Conservation (phyloP, 2,113 vertebrate species). For the Rafetus swinhoei region DNA sequence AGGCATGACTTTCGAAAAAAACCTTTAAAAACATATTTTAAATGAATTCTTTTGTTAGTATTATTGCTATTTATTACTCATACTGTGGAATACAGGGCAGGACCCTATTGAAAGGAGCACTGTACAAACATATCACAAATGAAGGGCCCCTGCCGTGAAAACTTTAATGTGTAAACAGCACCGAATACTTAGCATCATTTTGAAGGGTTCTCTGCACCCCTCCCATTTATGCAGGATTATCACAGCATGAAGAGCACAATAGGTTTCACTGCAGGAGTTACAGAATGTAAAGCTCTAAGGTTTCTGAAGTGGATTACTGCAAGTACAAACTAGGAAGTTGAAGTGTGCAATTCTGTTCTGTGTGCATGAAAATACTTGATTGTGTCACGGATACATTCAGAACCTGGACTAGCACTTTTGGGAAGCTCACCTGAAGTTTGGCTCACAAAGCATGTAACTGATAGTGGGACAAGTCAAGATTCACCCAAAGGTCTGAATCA, state of each 20-base stretch:
- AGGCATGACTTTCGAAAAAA: background rate
- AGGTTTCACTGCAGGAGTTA: background rate
- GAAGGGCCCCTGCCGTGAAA: background rate
- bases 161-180: background rate
- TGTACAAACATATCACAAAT: background rate
- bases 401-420: background rate
- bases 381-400: background rate
- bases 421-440: background rate
- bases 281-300: background rate
- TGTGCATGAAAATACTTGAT: background rate
- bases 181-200: background rate
- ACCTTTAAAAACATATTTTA: background rate
- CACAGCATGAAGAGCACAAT: background rate
- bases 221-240: background rate
- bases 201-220: too few species aligned
- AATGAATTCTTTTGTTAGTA: background rate
- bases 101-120: conserved; percentile 1
- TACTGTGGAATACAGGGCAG: conserved; percentile 9
- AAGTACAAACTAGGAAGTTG: background rate
- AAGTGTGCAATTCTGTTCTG: background rate
- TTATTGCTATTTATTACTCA: background rate
- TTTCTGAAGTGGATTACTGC: background rate
- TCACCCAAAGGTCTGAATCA: background rate
- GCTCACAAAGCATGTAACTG: background rate
- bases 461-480: background rate